Evolutionary conservation across 1,140 invertebrate genomes (phyloP), one percentile per base, ranked within the genome.

Genomic region (Cephus cinctus): DNA sequence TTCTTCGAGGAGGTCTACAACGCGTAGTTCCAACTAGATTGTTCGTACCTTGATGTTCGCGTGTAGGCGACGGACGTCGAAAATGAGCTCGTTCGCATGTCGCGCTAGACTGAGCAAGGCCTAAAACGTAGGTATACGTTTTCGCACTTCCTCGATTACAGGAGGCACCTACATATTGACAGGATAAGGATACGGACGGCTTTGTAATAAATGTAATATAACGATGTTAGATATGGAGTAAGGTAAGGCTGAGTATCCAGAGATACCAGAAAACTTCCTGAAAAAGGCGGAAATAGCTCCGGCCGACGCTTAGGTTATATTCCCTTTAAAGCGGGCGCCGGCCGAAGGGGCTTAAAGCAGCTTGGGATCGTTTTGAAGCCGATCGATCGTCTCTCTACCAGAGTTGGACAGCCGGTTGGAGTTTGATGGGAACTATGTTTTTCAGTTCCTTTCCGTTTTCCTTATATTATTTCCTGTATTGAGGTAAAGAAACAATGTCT

Each of bases 281-380:
- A n/a, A n/a, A n/a, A n/a, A n/a, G n/a, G n/a, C n/a, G 39, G 36
- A 19, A 41, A 44, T 5, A 49, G 25, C 41, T 41, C 16, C 25
- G 30, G 44, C 11, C 12, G 34, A 40, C n/a, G 62, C 60, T 70
- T 70, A 43, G 44, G 56, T 52, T 61, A 71, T 61, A 70, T 74
- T 71, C 71, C 61, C 71, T 74, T 74, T 74, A 73, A 74, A 55
- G 51, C 58, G 54, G 64, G 61, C 53, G 67, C 67, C 69, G 65
- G 57, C 49, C 54, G 53, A 57, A 45, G 57, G 52, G 48, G 51
- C 66, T 74, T 73, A 70, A 74, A 74, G 70, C 57, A 39, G 30
- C 50, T 31, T 47, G 47, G 22, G 38, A 19, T 36, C 38, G 20
- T 47, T 53, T 48, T 51, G 47, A 43, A 47, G 43, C 43, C 54